Base-by-base conservation (phyloP, 2,888 invertebrate species). In the Eristalis intricaria region DNA sequence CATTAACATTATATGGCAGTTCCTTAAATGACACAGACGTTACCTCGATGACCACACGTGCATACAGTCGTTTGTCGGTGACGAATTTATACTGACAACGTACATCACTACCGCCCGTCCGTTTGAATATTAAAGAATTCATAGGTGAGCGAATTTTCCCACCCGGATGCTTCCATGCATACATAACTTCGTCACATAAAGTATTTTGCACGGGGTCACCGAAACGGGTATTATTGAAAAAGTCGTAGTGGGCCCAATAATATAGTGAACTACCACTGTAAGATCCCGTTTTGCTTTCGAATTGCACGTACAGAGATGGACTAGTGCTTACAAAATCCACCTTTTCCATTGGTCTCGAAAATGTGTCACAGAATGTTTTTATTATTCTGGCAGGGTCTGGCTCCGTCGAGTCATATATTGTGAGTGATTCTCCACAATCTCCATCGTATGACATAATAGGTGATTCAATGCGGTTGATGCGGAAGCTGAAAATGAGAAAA, bases 161-260 rank as follows among this genome's bases (percentile, higher is more conserved):
- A 29, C 95, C 95, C 10, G 96, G 94, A 83, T 96, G 95, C 90
- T 96, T 96, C 97, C 97, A 98, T 0, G 97, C 97, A 11, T 96
- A 96, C 91, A 98, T 97, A 1, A 96, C 95, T 91, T 98, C 97
- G 90, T 98, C 98, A 91, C 98, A 98, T 4, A 96, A 95, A 0
- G 97, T 97, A 23, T 96, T 96, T 0, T 95, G 95, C 0, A 98
- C 96, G 0, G 97, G 96, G 88, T 97, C 97, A 0, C 98, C 98
- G 89, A 96, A 96, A 71, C 96, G 96, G 0, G 97, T 97, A 90
- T 97, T 97, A 92, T 98, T 98, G 93, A 98, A 98, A 94, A 98
- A 98, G 91, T 98, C 98, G 91, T 98, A 98, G 91, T 98, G 98
- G 0, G 98, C 98, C 98, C 98, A 98, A 92, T 98, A 98, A 93